A percentile compares a stretch with the other conserved stretches of the same genome.
Conservation (phyloP, 2,113 vertebrate genomes). For the Sphaerodactylus townsendi region DNA sequence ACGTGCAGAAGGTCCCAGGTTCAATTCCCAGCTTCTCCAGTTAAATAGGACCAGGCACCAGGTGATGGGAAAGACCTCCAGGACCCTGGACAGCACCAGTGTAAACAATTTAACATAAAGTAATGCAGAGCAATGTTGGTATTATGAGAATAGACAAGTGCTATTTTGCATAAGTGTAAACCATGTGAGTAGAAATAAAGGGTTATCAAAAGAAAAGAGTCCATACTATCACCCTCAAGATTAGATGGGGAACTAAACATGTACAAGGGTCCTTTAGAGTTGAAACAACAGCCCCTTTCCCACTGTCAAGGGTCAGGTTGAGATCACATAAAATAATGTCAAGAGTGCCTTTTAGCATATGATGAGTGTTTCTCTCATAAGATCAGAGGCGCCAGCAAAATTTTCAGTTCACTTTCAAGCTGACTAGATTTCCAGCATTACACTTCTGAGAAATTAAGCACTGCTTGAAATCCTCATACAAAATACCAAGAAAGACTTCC, state of each 20-base stretch:
- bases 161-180: no score
- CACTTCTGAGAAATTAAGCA: not conserved
- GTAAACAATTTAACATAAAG: not conserved
- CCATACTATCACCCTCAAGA: no score
- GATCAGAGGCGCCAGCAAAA: not conserved
- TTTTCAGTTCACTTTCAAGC: not conserved
- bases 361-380: not conserved
- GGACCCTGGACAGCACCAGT: not conserved
- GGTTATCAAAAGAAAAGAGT: no score
- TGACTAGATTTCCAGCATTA: not conserved
- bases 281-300: no score
- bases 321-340: not conserved
- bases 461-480: no score
- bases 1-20: no score
- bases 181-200: no score
- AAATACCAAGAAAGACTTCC: not conserved
- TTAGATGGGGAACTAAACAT: no score
- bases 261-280: no score
- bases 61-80: no score
- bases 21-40: no score
- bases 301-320: not conserved
- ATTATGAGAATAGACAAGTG: not conserved
- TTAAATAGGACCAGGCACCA: no score
- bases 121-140: not conserved
- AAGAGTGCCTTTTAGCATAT: not conserved